Evolutionary conservation across 2,888 invertebrate genomes (phyloP), one percentile per base, ranked within the genome.

Genomic region (Miltochrista miniata): DNA sequence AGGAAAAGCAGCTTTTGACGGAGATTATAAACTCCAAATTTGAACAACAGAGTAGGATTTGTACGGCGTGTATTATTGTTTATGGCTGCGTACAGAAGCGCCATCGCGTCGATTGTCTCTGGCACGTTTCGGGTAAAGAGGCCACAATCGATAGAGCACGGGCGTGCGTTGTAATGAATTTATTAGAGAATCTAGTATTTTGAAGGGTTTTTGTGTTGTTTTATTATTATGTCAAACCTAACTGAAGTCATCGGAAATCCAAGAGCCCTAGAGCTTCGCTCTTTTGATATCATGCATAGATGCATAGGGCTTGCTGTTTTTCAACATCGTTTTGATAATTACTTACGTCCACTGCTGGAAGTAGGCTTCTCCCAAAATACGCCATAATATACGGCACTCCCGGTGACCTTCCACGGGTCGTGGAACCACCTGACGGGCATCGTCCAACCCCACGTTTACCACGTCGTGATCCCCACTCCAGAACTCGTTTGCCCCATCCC

Each of bases 131-230:
- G 86, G 72, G 81, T 79, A 79, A 87, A 87, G 87, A 87, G 87
- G 85, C 86, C 87, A 87, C 89, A 90, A 90, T 90, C 90, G 90
- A 90, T 90, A 89, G 86, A 85, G 89, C 90, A 90, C 90, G 90
- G 81, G 86, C 87, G 89, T 85, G 89, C 88, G 88, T 87, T 83
- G 87, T 89, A 89, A 90, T 90, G 89, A 90, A 90, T 90, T 89
- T 89, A 90, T 90, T 89, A 90, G 75, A 70, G 79, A 79, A 84
- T 79, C 61, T 80, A 82, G 72, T 73, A 71, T 70, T 79, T 74
- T 76, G 70, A 68, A 68, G 64, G 61, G 72, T 33, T 45, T 37
- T 38, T 46, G 45, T 31, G 45, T 51, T 49, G 46, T 56, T 65
- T 59, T 68, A 54, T 64, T 60, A 58, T 60, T 57, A 48, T 57